Percentiles rank a stretch among this genome's conserved stretches.
These are phyloP conservation scores for Gymnorhina tibicen DNA, from an alignment of 2,113 vertebrate species.

Conservation along the genomic window DNA sequence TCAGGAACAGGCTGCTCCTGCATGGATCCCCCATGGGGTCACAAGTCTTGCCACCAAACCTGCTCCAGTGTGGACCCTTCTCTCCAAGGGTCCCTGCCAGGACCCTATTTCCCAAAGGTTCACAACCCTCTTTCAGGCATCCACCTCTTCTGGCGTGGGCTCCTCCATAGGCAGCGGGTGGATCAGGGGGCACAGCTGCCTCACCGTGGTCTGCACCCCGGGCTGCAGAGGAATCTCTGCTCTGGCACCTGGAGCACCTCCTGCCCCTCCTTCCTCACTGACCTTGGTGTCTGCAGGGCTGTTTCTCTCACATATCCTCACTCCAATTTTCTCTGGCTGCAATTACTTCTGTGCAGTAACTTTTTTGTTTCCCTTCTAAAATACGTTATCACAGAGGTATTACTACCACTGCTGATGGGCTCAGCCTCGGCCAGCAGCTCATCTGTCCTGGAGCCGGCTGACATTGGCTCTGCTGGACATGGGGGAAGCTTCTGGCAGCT, in stretches of 20 bases:
- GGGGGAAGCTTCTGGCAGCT: neutral
- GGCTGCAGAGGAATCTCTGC: neutral
- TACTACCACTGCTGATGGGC: neutral
- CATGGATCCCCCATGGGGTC: rapidly evolving
- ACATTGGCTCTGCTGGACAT: neutral
- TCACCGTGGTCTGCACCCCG: rapidly evolving
- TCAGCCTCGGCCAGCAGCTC: neutral
- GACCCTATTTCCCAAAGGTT: neutral
- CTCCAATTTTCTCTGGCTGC: neutral
- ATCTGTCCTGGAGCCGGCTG: neutral
- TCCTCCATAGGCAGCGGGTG: neutral
- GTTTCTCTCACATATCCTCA: neutral
- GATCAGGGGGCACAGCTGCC: neutral
- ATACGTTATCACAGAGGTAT: neutral
- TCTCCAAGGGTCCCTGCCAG: neutral
- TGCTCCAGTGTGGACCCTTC: neutral
- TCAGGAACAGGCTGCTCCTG: neutral
- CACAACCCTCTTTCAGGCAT: neutral
- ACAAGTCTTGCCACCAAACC: neutral
- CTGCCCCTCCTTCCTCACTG: neutral
- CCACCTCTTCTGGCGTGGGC: too few relatives aligned
- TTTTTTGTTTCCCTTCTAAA: neutral
- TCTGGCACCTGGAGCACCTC: neutral
- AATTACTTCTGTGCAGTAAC: neutral
- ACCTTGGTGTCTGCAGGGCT: rapidly evolving